Percentiles rank a stretch among this genome's conserved stretches.
phyloP scores from a whole-genome alignment of 2,888 invertebrate genomes.

The Tuberolachnus salignus region DNA sequence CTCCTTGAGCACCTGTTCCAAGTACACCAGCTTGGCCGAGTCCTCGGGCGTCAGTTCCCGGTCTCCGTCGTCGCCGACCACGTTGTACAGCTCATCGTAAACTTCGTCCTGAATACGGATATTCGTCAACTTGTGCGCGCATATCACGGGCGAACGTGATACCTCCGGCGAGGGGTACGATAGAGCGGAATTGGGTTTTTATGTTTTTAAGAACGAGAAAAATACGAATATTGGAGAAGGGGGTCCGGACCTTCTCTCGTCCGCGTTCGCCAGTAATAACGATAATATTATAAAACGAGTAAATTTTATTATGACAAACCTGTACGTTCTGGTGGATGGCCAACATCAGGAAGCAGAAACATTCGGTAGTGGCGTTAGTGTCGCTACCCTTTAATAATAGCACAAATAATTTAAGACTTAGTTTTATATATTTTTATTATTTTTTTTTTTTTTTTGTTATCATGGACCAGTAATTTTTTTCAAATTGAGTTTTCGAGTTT shows the following conservation, averaged over 20 bases:
- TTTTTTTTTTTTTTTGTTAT: too few relatives aligned
- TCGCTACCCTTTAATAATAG: slow-evolving; percentile 60
- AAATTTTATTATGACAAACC: slow-evolving; percentile 57
- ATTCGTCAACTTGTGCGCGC: neutral
- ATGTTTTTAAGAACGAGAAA: too few relatives aligned
- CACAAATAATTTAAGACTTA: neutral
- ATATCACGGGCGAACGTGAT: neutral
- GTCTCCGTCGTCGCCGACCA: slow-evolving; percentile 59
- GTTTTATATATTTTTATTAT: too few relatives aligned
- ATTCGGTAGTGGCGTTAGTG: slow-evolving; percentile 60
- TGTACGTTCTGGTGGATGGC: slow-evolving; percentile 60
- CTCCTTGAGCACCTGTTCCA: slow-evolving; percentile 58
- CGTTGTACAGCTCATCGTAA: slow-evolving; percentile 57
- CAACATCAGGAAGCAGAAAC: slow-evolving; percentile 60
- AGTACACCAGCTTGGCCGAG: slow-evolving; percentile 61
- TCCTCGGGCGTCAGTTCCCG: slow-evolving; percentile 63
- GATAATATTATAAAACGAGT: too few relatives aligned
- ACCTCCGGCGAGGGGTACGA: too few relatives aligned
- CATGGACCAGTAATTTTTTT: too few relatives aligned
- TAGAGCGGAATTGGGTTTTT: too few relatives aligned
- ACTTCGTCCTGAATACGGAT: slow-evolving; percentile 56
- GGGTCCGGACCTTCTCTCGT: too few relatives aligned
- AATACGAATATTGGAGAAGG: neutral
- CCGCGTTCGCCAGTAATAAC: too few relatives aligned
- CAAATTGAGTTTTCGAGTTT: too few relatives aligned